Percentiles rank a stretch among this genome's conserved stretches.
phyloP scores from a whole-genome alignment of 2,113 vertebrate genomes.

The Pelobates fuscus region DNA sequence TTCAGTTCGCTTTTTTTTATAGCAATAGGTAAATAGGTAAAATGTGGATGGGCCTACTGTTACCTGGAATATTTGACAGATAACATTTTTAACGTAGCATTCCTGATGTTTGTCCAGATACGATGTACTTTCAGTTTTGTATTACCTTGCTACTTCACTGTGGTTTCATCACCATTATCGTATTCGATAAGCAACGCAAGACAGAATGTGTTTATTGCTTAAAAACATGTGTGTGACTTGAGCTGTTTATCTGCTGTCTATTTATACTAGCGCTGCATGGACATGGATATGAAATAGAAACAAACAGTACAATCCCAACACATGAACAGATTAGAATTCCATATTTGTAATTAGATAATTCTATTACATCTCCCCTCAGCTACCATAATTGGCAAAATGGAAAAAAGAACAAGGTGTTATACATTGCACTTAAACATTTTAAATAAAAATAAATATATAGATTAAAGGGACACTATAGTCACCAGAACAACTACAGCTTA shows the following conservation, averaged over 20 bases:
- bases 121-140: neutral
- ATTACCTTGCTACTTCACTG: neutral
- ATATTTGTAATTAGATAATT: neutral
- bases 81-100: neutral
- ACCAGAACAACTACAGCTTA: no score
- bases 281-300: conserved; percentile 2
- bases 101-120: neutral
- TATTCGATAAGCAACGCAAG: conserved; percentile 25
- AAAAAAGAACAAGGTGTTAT: no score
- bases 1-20: no score
- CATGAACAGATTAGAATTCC: neutral
- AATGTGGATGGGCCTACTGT: no score
- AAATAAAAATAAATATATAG: no score
- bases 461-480: no score
- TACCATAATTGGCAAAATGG: neutral
- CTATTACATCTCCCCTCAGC: neutral
- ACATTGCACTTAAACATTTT: no score
- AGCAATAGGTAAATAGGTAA: no score
- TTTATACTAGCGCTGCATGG: conserved; percentile 21
- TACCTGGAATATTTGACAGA: neutral
- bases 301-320: neutral
- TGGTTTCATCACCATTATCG: conserved; percentile 18
- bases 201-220: conserved; percentile 39
- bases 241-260: conserved; percentile 39
- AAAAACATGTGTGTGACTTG: conserved; percentile 36